Conservation (phyloP, 2,888 invertebrate genomes). For the Antitype chi region DNA sequence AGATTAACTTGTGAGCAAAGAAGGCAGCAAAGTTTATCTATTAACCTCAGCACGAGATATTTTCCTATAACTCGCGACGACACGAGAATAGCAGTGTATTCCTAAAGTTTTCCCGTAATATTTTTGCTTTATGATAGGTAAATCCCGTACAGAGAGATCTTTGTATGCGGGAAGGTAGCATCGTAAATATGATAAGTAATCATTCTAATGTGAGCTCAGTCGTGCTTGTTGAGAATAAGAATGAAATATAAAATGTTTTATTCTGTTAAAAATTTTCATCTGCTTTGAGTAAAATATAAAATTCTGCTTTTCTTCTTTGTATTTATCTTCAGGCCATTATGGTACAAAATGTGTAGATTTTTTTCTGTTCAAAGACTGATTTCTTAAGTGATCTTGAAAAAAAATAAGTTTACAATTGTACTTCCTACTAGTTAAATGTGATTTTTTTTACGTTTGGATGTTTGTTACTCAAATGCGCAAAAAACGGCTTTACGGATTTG, state of each 20-base stretch:
- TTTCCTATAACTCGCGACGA: constrained; percentile 5
- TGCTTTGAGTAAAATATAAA: not conserved
- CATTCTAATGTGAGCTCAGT: constrained; percentile 36
- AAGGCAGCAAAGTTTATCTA: not conserved
- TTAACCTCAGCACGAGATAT: not conserved
- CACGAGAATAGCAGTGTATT: not conserved
- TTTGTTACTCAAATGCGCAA: no score
- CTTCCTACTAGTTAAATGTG: no score
- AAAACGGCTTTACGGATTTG: no score
- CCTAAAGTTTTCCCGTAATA: constrained; percentile 7
- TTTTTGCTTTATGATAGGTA: constrained; percentile 10
- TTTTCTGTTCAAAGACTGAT: no score
- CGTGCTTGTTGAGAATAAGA: not conserved
- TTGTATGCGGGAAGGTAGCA: constrained; percentile 26
- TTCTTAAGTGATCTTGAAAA: no score
- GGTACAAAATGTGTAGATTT: not conserved
- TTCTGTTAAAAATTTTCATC: not conserved
- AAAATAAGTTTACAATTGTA: no score
- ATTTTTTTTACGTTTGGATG: no score
- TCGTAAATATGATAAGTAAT: constrained; percentile 35
- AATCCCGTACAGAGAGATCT: constrained; percentile 27
- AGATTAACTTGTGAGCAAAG: not conserved
- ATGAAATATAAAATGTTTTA: constrained; percentile 11
- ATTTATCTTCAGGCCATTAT: not conserved
- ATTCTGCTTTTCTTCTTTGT: not conserved